Evolutionary conservation across 2,113 vertebrate genomes (phyloP), one percentile per base, ranked within the genome.

Genomic region (Ifrita kowaldi): DNA sequence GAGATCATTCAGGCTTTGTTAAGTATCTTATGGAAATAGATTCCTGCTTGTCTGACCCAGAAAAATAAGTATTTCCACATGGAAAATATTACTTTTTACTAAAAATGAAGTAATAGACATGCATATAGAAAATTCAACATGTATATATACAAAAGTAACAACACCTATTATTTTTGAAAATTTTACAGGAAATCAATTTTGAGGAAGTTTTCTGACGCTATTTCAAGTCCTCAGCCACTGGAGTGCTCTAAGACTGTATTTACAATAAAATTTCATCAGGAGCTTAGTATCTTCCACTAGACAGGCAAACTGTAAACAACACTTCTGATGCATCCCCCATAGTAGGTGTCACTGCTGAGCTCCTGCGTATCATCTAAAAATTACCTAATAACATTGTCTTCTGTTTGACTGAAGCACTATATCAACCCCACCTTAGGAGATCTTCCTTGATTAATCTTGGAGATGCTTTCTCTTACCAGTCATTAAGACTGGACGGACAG

Each of bases 1-100:
- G 79, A 96, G 88, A 94, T 87, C 87, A 95, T 87, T 89, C 73
- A 90, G 47, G 27, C 78, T 92, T 96, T 93, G 55, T 77, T 59
- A 90, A 83, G 28, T 30, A 21, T 73, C 52, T 90, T 68, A 90
- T 26, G 57, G 55, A 88, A 94, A 91, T 30, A 92, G 64, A 90
- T 46, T 84, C 76, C 53, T 80, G 28, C 33, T 90, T 93, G 59
- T 92, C 71, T 94, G 83, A 86, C 32, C 14, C 76, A 96, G 75
- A 89, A 94, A 90, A 90, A 4, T 37, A 92, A 87, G 74, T 57
- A 85, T 56, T 87, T 92, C 71, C 80, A 90, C 73, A 84, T 64
- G 92, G 26, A 81, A 95, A 84, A 74, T 65, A 88, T 17, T 59
- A 75, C 7, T 69, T 88, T 84, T 84, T 65, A 71, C 49, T 82